Evolutionary conservation across 2,113 vertebrate species (phyloP).

Genomic region (Amblyornis subalaris): DNA sequence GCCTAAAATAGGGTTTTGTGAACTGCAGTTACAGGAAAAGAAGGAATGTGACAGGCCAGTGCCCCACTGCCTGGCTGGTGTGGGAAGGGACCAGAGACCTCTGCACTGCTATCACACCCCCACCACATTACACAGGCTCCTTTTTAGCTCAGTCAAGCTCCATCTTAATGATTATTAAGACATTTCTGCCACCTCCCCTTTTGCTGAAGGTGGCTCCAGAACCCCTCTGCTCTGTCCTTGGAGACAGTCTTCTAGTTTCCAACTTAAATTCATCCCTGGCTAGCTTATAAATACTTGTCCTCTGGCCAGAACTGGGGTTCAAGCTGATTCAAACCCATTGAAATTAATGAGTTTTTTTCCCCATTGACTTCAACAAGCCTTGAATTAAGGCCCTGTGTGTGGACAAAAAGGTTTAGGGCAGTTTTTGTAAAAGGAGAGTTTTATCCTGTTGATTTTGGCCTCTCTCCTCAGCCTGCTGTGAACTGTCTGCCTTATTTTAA

Average conservation of each 20-base stretch:
- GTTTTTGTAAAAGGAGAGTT: slow-evolving; percentile 55
- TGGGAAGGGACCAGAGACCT: not conserved
- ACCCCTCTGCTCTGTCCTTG: not conserved
- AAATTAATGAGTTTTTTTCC: slow-evolving; percentile 46
- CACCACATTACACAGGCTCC: not conserved
- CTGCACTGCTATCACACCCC: not conserved
- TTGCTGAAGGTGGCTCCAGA: slow-evolving; percentile 19
- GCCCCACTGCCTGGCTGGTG: not conserved
- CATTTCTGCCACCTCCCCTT: not conserved
- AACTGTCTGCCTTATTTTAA: slow-evolving; percentile 61
- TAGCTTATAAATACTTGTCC: slow-evolving; percentile 34
- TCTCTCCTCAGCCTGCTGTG: slow-evolving; percentile 51
- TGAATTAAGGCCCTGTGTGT: slow-evolving; percentile 50
- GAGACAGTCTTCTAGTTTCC: not conserved
- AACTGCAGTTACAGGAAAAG: not conserved
- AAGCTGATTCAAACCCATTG: slow-evolving; percentile 38
- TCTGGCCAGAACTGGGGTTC: slow-evolving; percentile 31
- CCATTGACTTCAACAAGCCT: slow-evolving; percentile 22
- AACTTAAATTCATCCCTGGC: slow-evolving; percentile 1
- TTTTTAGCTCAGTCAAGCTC: not conserved
- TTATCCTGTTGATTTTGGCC: slow-evolving; percentile 64
- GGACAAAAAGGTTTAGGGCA: slow-evolving; percentile 50
- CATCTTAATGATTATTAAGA: not conserved
- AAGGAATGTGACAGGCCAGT: not conserved
- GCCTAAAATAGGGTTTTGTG: slow-evolving; percentile 2